phyloP scores from a whole-genome alignment of 2,888 invertebrate genomes.

The Spialia ferax region DNA sequence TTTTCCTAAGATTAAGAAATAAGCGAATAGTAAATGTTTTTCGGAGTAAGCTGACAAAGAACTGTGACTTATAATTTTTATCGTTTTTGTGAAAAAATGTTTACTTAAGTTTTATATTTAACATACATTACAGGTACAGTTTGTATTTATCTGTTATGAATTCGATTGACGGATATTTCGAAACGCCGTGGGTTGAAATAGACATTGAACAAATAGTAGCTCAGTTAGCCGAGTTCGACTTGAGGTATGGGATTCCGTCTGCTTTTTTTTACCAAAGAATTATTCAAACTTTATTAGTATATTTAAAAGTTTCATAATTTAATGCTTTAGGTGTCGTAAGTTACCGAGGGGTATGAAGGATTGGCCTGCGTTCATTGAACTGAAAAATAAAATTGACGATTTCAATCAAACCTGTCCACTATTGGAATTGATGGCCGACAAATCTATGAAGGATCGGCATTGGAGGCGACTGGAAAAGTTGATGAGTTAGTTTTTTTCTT shows the following conservation, averaged over 20 bases:
- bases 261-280: too few species aligned
- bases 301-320: too few species aligned
- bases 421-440: conserved; percentile 95
- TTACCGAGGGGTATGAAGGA: conserved; percentile 94
- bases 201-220: conserved; percentile 93
- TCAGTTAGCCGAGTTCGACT: conserved; percentile 94
- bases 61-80: neutral
- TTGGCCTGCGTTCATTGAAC: conserved; percentile 95
- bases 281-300: too few species aligned
- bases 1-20: conserved; percentile 22
- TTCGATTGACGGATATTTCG: conserved; percentile 94
- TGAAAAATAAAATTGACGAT: conserved; percentile 96
- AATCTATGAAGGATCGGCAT: conserved; percentile 93
- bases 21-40: too few species aligned
- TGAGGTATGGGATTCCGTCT: conserved; percentile 85
- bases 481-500: conserved; percentile 62
- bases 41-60: neutral
- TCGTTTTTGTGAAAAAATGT: too few species aligned
- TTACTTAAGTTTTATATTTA: neutral
- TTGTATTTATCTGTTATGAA: conserved; percentile 94
- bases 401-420: conserved; percentile 96
- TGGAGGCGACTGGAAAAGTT: conserved; percentile 88
- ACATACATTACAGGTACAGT: conserved; percentile 68
- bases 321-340: conserved; percentile 89
- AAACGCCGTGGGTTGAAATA: conserved; percentile 94